phyloP scores from a whole-genome alignment of 2,888 invertebrate genomes.

The Calephelis perditalis region DNA sequence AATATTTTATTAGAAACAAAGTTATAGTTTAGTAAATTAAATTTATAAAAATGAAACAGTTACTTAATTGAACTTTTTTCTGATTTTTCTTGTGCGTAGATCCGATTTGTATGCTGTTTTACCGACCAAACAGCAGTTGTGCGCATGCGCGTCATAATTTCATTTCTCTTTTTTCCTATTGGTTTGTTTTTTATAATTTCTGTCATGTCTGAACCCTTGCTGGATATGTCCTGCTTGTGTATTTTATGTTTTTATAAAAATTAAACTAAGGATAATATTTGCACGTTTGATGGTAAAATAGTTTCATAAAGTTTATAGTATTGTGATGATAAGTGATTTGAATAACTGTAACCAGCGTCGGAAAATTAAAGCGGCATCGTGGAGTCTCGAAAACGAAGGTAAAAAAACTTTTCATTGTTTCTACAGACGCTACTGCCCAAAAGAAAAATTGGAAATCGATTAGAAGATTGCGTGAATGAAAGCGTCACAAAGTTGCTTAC shows the following conservation, averaged over 20 bases:
- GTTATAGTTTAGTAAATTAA: no score
- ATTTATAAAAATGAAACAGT: no score
- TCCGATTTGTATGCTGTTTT: constrained; percentile 43
- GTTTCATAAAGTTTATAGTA: constrained; percentile 56
- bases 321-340: constrained; percentile 78
- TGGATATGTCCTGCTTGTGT: constrained; percentile 63
- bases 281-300: constrained; percentile 60
- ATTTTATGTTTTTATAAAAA: constrained; percentile 51
- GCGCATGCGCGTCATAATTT: constrained; percentile 67
- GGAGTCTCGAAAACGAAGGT: constrained; percentile 80
- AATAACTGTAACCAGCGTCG: constrained; percentile 73
- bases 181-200: constrained; percentile 61
- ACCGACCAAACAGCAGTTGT: constrained; percentile 48
- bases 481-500: constrained; percentile 10
- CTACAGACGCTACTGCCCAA: constrained; percentile 47
- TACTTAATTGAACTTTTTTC: no score
- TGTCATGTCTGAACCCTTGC: constrained; percentile 66
- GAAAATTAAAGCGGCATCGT: constrained; percentile 78
- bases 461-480: constrained; percentile 23
- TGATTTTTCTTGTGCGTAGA: constrained; percentile 19
- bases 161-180: constrained; percentile 65
- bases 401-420: constrained; percentile 67
- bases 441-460: constrained; percentile 50
- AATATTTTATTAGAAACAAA: no score
- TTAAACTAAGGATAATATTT: constrained; percentile 17